Evolutionary conservation across 1,140 invertebrate genomes (phyloP).

Genomic region (Brachionus rubens): DNA sequence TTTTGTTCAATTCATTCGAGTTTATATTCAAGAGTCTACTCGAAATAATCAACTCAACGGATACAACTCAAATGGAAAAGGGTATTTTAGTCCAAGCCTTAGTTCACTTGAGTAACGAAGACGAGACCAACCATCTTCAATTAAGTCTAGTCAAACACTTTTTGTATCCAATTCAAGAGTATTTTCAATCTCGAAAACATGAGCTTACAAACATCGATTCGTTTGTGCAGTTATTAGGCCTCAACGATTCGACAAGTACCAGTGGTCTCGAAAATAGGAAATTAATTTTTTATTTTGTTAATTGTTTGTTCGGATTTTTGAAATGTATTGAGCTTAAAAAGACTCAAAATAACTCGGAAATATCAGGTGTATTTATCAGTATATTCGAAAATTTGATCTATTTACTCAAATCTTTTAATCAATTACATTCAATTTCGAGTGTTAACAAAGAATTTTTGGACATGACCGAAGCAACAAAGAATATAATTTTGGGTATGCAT

Average conservation of each 20-base stretch:
- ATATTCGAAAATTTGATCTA: slow-evolving; percentile 16
- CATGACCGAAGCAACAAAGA: slow-evolving; percentile 26
- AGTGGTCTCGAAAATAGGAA: slow-evolving; percentile 22
- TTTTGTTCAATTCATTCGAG: slow-evolving; percentile 2
- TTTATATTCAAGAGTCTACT: neutral
- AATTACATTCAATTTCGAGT: neutral
- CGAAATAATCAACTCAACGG: neutral
- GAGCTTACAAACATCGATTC: neutral
- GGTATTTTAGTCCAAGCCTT: slow-evolving; percentile 33
- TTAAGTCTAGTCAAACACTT: neutral
- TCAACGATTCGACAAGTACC: neutral
- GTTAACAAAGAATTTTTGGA: slow-evolving; percentile 22
- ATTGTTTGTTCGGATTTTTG: slow-evolving; percentile 20
- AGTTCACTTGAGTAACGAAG: slow-evolving; percentile 32
- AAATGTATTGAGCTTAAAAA: slow-evolving; percentile 33
- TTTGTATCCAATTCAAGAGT: neutral
- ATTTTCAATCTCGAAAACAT: neutral
- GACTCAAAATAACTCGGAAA: neutral
- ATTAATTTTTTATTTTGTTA: slow-evolving; percentile 25
- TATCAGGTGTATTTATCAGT: neutral
- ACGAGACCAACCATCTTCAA: slow-evolving; percentile 4
- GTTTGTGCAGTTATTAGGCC: neutral
- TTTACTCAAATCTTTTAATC: slow-evolving; percentile 22
- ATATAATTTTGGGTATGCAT: slow-evolving; percentile 23
- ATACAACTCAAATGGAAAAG: slow-evolving; percentile 36